Percentiles rank a stretch among this genome's conserved stretches.
These are phyloP conservation scores for Hybognathus amarus DNA, from an alignment of 2,797 vertebrate species.

Conservation along the genomic window DNA sequence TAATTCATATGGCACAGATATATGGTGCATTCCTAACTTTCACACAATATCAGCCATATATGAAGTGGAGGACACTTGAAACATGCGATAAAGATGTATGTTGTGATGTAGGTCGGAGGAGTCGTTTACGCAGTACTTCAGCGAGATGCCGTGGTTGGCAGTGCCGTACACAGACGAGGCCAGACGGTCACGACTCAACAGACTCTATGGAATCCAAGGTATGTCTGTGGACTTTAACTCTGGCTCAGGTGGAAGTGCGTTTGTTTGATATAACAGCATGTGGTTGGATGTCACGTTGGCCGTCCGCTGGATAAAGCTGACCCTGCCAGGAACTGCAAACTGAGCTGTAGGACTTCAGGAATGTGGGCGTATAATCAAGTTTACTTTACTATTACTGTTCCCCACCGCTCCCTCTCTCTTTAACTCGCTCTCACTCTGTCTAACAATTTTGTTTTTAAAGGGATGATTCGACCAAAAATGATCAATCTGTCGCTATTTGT, in stretches of 20 bases:
- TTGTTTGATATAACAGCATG: slow-evolving; percentile 8
- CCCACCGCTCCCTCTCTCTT: neutral
- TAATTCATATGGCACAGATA: neutral
- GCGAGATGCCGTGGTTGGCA: slow-evolving; percentile 97
- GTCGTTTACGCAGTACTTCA: slow-evolving; percentile 98
- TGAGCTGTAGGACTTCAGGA: slow-evolving; percentile 62
- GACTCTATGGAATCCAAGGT: slow-evolving; percentile 99
- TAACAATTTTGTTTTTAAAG: neutral
- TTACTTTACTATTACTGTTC: slow-evolving; percentile 57
- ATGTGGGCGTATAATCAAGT: slow-evolving; percentile 69
- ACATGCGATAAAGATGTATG: neutral
- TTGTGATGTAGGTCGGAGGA: slow-evolving; percentile 88
- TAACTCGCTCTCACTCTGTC: no score
- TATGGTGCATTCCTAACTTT: neutral
- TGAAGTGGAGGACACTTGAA: neutral
- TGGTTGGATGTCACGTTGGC: slow-evolving; percentile 32
- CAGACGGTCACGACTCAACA: slow-evolving; percentile 92
- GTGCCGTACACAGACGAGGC: slow-evolving; percentile 92
- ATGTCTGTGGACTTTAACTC: slow-evolving; percentile 33
- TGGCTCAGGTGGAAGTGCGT: slow-evolving; percentile 18
- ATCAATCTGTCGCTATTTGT: neutral
- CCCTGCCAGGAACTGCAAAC: slow-evolving; percentile 36
- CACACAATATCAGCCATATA: neutral
- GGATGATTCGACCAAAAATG: neutral
- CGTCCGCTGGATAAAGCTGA: slow-evolving; percentile 12